Percentiles rank a stretch among this genome's conserved stretches.
Conservation (phyloP, 2,113 vertebrate species). For the Microcebus tavaratra region DNA sequence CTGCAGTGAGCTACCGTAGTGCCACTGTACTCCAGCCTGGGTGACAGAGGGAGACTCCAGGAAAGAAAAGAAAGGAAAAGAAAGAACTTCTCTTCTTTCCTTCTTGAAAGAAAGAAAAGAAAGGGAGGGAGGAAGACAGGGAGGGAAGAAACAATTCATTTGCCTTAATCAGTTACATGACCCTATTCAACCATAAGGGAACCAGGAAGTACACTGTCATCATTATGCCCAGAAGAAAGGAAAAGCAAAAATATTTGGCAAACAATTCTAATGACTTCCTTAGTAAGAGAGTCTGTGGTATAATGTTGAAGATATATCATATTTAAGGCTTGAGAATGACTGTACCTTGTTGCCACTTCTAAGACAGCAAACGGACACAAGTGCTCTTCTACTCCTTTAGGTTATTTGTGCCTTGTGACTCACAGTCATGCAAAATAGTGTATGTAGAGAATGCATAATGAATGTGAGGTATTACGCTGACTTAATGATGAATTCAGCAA, state of each 20-base stretch:
- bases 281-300: neutral
- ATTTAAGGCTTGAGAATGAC: neutral
- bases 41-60: too few species aligned
- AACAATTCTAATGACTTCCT: neutral
- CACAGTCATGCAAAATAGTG: neutral
- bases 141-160: neutral
- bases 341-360: neutral
- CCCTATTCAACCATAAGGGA: neutral
- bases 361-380: neutral
- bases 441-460: neutral
- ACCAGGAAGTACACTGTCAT: neutral
- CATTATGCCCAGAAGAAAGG: neutral
- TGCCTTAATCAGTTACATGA: neutral
- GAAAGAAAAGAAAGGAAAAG: too few species aligned
- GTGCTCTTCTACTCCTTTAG: neutral
- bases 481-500: slow-evolving; percentile 8
- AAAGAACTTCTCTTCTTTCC: too few species aligned
- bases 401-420: neutral
- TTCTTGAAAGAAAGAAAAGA: too few species aligned
- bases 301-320: neutral
- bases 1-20: too few species aligned
- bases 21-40: too few species aligned
- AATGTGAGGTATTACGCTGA: neutral
- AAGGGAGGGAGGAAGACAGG: too few species aligned
- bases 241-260: slow-evolving; percentile 29